Percentiles rank a stretch among this genome's conserved stretches.
Conservation (phyloP, 2,888 invertebrate genomes). For the Drosophila prostipennis region DNA sequence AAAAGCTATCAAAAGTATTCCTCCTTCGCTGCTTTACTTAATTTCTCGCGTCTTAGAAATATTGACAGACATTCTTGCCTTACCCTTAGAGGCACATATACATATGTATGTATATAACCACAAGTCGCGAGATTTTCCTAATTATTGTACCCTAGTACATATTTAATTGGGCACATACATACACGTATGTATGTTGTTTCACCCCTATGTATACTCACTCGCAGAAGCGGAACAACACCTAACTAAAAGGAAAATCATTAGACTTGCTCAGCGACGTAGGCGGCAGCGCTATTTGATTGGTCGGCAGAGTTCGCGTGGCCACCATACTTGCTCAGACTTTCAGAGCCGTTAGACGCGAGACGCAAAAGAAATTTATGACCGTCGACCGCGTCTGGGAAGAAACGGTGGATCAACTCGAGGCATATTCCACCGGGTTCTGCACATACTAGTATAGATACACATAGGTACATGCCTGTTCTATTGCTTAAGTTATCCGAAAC, state of each 20-base stretch:
- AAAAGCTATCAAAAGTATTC: neutral
- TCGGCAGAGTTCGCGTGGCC: constrained; percentile 54
- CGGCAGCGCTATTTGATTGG: constrained; percentile 58
- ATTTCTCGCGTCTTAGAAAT: neutral
- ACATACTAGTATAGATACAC: neutral
- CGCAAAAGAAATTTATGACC: neutral
- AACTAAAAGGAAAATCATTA: constrained; percentile 18
- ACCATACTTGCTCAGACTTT: constrained; percentile 21
- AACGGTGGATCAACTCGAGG: constrained; percentile 1
- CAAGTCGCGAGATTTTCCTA: constrained; percentile 51
- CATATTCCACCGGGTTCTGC: neutral
- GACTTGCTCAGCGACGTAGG: constrained; percentile 22
- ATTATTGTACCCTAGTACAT: constrained; percentile 33
- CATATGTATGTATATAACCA: constrained; percentile 10
- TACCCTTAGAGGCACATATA: neutral
- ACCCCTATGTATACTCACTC: constrained; percentile 7
- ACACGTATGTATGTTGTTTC: constrained; percentile 8
- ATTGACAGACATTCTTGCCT: neutral
- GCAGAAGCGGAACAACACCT: constrained; percentile 3
- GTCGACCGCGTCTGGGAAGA: constrained; percentile 1
- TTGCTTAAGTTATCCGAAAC: neutral
- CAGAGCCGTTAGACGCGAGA: constrained; percentile 9
- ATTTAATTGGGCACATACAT: constrained; percentile 28
- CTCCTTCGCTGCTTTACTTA: neutral
- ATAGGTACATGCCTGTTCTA: neutral